Evolutionary conservation across 2,797 vertebrate genomes (phyloP).

Genomic region (Melanotaenia nigrans): DNA sequence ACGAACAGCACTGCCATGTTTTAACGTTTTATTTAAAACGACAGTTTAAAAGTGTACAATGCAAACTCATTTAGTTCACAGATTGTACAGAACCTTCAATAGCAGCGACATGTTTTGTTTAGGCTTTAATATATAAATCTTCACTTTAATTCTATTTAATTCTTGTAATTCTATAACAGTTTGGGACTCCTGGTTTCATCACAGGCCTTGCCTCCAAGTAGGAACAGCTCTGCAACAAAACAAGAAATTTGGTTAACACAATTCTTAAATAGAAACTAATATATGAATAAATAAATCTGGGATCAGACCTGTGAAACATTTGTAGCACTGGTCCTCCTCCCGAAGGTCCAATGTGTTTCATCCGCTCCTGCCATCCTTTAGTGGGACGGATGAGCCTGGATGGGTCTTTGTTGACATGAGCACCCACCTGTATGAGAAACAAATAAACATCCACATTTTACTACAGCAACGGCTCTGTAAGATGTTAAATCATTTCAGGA

Average conservation of each 20-base stretch:
- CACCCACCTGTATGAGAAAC: conserved; percentile 78
- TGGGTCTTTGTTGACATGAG: conserved; percentile 79
- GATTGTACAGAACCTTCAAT: not conserved
- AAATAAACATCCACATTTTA: conserved; percentile 8
- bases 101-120: not conserved
- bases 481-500: not conserved
- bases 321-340: conserved; percentile 70
- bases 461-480: not conserved
- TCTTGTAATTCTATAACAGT: not conserved
- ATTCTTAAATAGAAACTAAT: not conserved
- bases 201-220: conserved; percentile 87
- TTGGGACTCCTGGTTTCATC: conserved; percentile 31
- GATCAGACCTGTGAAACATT: conserved; percentile 82
- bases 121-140: not conserved
- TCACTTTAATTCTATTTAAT: not conserved
- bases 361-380: conserved; percentile 85
- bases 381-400: conserved; percentile 82
- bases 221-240: conserved; percentile 84
- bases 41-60: not conserved
- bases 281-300: not conserved
- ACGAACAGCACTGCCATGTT: not conserved
- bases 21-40: conserved; percentile 15
- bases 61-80: not conserved
- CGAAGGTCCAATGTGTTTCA: conserved; percentile 74
- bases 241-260: not conserved